Evolutionary conservation across 2,797 vertebrate species (phyloP).

Genomic region (Cetoscarus ocellatus): DNA sequence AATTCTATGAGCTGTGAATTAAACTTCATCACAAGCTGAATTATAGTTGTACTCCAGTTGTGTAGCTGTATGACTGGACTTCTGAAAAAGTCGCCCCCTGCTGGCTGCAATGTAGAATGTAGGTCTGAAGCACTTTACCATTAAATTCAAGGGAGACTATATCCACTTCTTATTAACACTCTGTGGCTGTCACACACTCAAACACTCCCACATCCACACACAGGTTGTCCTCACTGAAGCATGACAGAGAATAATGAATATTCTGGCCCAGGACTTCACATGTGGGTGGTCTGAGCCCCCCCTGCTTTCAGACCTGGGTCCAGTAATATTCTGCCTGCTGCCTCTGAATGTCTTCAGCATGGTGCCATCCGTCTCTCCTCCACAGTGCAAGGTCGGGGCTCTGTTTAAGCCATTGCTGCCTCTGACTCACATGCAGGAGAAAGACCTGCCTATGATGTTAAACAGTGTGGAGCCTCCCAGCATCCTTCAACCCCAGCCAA

Average conservation of each 20-base stretch:
- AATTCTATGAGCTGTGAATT: too few relatives aligned
- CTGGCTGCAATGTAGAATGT: not conserved
- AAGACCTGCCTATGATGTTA: slow-evolving; percentile 78
- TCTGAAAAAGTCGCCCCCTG: too few relatives aligned
- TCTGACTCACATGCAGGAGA: slow-evolving; percentile 90
- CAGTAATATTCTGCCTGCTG: slow-evolving; percentile 77
- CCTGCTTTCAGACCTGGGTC: slow-evolving; percentile 35
- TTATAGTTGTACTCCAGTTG: too few relatives aligned
- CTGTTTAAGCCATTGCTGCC: slow-evolving; percentile 86
- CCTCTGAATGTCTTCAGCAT: slow-evolving; percentile 76
- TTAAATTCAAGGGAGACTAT: not conserved
- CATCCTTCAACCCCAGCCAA: slow-evolving; percentile 63
- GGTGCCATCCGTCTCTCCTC: slow-evolving; percentile 68
- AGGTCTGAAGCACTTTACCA: not conserved
- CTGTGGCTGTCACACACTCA: slow-evolving; percentile 4
- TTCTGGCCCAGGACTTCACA: slow-evolving; percentile 57
- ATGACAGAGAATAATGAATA: slow-evolving; percentile 66
- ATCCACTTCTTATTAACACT: not conserved
- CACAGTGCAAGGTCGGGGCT: slow-evolving; percentile 86
- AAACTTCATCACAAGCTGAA: too few relatives aligned
- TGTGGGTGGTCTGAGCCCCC: slow-evolving; percentile 5
- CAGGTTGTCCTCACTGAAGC: slow-evolving; percentile 26
- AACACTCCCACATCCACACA: slow-evolving; percentile 13
- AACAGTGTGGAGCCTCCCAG: slow-evolving; percentile 82
- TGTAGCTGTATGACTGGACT: too few relatives aligned